Evolutionary conservation across 1,140 invertebrate species (phyloP).

Genomic region (Mesaphorura yosii): DNA sequence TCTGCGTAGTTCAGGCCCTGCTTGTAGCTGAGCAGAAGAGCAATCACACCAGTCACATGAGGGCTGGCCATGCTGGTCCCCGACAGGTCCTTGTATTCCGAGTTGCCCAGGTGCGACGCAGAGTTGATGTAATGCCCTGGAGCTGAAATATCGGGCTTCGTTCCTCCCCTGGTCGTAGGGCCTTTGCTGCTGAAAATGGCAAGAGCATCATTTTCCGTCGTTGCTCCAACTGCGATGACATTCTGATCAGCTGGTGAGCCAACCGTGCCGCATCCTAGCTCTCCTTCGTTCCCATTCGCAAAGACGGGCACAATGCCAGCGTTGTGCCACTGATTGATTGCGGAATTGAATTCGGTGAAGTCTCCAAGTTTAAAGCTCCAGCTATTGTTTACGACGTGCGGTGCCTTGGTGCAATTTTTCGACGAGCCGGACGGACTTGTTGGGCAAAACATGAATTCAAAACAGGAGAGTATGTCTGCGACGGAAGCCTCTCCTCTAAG

Average conservation of each 20-base stretch:
- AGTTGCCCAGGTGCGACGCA: slow-evolving; percentile 4
- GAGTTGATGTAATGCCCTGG: slow-evolving; percentile 11
- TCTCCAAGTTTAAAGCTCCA: slow-evolving; percentile 4
- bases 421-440: neutral
- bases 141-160: slow-evolving; percentile 8
- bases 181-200: slow-evolving; percentile 6
- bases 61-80: slow-evolving; percentile 17
- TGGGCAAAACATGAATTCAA: slow-evolving; percentile 16
- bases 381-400: slow-evolving; percentile 4
- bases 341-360: neutral
- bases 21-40: neutral
- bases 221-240: slow-evolving; percentile 9
- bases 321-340: slow-evolving; percentile 9
- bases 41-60: slow-evolving; percentile 6
- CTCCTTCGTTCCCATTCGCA: slow-evolving; percentile 8
- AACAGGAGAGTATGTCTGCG: slow-evolving; percentile 2
- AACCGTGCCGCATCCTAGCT: slow-evolving; percentile 2
- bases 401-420: slow-evolving; percentile 1
- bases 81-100: slow-evolving; percentile 5
- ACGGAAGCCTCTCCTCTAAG: neutral
- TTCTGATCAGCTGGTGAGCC: slow-evolving; percentile 6
- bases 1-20: neutral
- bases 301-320: slow-evolving; percentile 17
- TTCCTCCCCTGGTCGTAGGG: neutral
- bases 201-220: neutral